phyloP scores from a whole-genome alignment of 2,113 vertebrate species.

The Amphiprion percula region DNA sequence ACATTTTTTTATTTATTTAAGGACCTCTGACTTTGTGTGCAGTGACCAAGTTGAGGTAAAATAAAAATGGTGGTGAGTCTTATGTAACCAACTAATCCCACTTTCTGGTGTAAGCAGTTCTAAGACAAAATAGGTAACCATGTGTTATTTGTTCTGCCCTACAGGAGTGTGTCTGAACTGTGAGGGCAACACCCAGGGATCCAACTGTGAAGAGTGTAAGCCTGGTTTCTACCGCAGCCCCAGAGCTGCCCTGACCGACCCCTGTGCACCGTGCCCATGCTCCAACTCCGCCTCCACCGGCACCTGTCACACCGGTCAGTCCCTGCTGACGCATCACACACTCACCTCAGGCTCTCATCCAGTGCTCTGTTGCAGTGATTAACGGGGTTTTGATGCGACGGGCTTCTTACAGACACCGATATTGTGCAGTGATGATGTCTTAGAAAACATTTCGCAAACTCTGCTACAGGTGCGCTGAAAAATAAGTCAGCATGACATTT shows the following conservation, averaged over 20 bases:
- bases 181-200: conserved; percentile 89
- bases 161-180: conserved; percentile 91
- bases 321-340: background rate
- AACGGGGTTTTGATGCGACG: background rate
- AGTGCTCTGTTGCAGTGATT: background rate
- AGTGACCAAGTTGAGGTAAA: too few relatives aligned
- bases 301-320: conserved; percentile 90
- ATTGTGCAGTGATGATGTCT: background rate
- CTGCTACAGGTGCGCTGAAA: too few relatives aligned
- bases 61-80: background rate
- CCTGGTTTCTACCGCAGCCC: conserved; percentile 84
- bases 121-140: conserved; percentile 3
- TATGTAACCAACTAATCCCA: background rate
- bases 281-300: conserved; percentile 90
- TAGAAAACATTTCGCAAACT: background rate
- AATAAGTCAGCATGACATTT: too few relatives aligned
- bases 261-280: conserved; percentile 91
- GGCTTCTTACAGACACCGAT: background rate
- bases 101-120: conserved; percentile 8
- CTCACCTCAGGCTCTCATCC: background rate
- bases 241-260: conserved; percentile 46
- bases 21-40: too few relatives aligned
- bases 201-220: conserved; percentile 92
- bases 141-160: conserved; percentile 33
- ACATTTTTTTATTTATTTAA: background rate